Evolutionary conservation across 1,140 invertebrate genomes (phyloP), one percentile per base, ranked within the genome.

Genomic region (Vanessa tameamea): DNA sequence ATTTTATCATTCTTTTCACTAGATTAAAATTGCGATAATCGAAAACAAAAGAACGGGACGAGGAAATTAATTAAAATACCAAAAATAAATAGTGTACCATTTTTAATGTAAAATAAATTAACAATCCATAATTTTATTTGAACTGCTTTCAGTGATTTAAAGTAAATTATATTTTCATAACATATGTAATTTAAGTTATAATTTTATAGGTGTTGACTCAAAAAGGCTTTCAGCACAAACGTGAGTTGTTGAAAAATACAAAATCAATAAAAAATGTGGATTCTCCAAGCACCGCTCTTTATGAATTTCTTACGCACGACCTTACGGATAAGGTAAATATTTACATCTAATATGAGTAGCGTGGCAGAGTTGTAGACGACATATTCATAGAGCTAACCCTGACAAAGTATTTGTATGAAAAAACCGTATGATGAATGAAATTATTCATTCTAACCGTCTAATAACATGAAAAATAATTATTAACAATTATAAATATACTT

Each of bases 171-270:
- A 20, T n/a, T 55, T 16, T 55, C 20, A 23, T 20, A n/a, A 16
- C 15, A 9, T 20, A 23, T 55, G 50, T 20, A 55, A 31, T 31
- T 31, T 31, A 31, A 31, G 26, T 31, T 55, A 1, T 15, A 50
- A 53, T 53, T 53, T 73, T 68, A 53, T 20, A 86, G 86, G 73
- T 83, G 9, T 67, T 87, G 65, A 87, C 84, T 2, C 78, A 79
- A 75, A 76, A 77, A 55, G 86, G 86, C n/a, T 63, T 87, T 20
- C 15, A 69, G 64, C 73, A 81, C 47, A 85, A 80, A 37, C 50
- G 37, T 15, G 73, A 77, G 7, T 57, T 82, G 13, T 51, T 73
- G 66, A 63, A 68, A 9, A 75, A 63, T 31, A 26, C 77, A 3
- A 75, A 75, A 57, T 37, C 12, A n/a, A 59, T 55, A 20, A 72